phyloP scores from a whole-genome alignment of 1,140 invertebrate genomes.

The Micrasema longulum region DNA sequence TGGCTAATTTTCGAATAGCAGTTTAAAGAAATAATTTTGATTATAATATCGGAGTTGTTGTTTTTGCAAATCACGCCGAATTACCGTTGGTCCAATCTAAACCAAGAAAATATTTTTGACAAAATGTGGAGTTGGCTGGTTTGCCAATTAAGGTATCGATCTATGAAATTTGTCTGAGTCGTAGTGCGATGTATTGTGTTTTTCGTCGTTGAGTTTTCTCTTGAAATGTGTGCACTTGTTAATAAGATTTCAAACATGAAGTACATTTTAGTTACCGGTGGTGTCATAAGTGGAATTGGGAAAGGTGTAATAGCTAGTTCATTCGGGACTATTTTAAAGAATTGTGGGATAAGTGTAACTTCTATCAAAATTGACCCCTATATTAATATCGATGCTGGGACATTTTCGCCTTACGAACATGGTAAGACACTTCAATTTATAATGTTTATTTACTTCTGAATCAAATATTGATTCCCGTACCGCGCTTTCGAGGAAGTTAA shows the following conservation, averaged over 20 bases:
- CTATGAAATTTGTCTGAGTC: background rate
- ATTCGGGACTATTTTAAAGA: constrained; percentile 94
- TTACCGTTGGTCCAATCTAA: no score
- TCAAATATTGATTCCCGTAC: no score
- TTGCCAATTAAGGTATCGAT: no score
- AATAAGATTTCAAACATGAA: constrained; percentile 77
- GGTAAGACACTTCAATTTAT: constrained; percentile 72
- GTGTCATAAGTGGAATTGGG: constrained; percentile 97
- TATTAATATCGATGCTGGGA: constrained; percentile 98
- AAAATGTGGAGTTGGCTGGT: no score
- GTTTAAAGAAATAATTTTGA: no score
- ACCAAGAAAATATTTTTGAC: no score
- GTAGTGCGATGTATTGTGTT: constrained; percentile 10
- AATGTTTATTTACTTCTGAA: no score
- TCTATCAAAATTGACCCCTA: constrained; percentile 99
- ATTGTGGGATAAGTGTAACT: constrained; percentile 91
- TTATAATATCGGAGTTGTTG: no score
- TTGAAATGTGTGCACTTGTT: constrained; percentile 39
- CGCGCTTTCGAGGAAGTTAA: background rate
- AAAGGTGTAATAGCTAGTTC: constrained; percentile 98
- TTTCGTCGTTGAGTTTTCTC: constrained; percentile 9
- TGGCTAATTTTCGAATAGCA: no score
- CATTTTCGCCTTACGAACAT: constrained; percentile 98
- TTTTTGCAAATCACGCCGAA: no score
- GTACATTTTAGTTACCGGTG: constrained; percentile 97